phyloP scores from a whole-genome alignment of 2,113 vertebrate species.

The Riparia riparia region DNA sequence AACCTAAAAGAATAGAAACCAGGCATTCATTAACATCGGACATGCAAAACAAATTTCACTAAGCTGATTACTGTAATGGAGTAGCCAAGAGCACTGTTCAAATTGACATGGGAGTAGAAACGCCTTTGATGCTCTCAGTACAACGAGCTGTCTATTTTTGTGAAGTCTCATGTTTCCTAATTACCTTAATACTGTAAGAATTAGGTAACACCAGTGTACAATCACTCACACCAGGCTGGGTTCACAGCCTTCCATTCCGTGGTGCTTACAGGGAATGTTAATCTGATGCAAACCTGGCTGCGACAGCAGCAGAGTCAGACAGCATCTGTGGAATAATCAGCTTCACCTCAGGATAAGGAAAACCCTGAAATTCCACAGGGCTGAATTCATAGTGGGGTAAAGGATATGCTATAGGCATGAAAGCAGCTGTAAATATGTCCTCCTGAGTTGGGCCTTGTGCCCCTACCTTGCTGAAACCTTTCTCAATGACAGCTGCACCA shows the following conservation, averaged over 20 bases:
- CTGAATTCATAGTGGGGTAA: neutral
- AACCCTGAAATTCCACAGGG: neutral
- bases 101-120: slow-evolving; percentile 59
- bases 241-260: neutral
- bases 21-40: slow-evolving; percentile 56
- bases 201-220: slow-evolving; percentile 53
- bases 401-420: neutral
- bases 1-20: slow-evolving; percentile 29
- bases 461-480: neutral
- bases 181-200: slow-evolving; percentile 61
- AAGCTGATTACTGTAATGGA: slow-evolving; percentile 66
- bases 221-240: neutral
- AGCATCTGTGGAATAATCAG: neutral
- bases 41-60: slow-evolving; percentile 67
- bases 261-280: neutral
- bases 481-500: neutral
- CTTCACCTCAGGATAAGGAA: neutral
- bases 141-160: slow-evolving; percentile 52
- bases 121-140: slow-evolving; percentile 40
- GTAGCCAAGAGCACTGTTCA: slow-evolving; percentile 61
- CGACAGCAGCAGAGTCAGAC: neutral
- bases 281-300: neutral
- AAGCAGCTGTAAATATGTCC: neutral
- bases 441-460: neutral
- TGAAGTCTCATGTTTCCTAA: slow-evolving; percentile 55